Base-by-base conservation (phyloP, 2,888 invertebrate genomes). In the Cotesia congregata region DNA sequence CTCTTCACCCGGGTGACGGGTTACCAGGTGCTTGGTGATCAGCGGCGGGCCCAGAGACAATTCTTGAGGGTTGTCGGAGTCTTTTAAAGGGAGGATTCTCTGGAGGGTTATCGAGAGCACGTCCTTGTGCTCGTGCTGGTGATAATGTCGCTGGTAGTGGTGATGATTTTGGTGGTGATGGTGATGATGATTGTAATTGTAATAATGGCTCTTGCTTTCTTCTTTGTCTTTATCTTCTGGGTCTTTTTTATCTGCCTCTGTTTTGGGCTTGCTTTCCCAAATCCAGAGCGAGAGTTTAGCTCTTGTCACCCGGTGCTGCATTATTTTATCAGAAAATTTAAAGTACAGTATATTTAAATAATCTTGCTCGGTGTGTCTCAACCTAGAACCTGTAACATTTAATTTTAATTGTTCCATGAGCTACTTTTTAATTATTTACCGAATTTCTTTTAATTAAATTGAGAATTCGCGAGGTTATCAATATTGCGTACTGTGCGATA, bases 211-310 rank as follows among this genome's bases (percentile, higher is more conserved):
- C 1, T 76, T 72, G 5, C 67, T 75, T 7, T 78, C 75, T 15
- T 71, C 77, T 17, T 17, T 9, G 12, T 59, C 64, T 1, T 40
- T 79, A 39, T 86, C 84, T 64, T 70, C 73, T 1, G 30, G 30
- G 30, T 73, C 62, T 6, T 60, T 69, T 5, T 39, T 20, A 5
- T 60, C 38, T 12, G 61, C 3, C 39, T 67, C 67, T 39, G 39
- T 61, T 9, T 20, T 5, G 1, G 50, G 41, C 6, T 79, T 79
- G 4, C 80, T 84, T 90, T 90, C 89, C 88, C 92, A 91, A 40
- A 95, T 87, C 90, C 93, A 94, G 30, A 95, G 87, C 89, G 93
- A 94, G n/a, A 95, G 91, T 78, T 93, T 92, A 0, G 95, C 94
- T 81, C 93, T 92, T 78, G 92, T 91, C 12, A 95, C 93, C 82